Conservation (phyloP, 2,797 vertebrate genomes). For the Etheostoma perlongum region DNA sequence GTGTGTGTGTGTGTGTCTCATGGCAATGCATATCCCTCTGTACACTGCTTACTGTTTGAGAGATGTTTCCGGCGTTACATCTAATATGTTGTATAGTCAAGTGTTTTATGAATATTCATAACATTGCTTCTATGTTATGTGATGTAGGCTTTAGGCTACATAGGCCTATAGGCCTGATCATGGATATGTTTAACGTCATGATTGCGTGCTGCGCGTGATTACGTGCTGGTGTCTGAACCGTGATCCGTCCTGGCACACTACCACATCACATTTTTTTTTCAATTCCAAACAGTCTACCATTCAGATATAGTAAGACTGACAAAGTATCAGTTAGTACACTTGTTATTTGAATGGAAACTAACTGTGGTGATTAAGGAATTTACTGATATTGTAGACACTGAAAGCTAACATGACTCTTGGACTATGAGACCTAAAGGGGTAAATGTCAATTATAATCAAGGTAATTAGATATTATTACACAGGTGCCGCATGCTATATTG, state of each 20-base stretch:
- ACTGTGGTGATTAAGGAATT: conserved; percentile 6
- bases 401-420: not conserved
- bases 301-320: not conserved
- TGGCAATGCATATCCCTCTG: too few species aligned
- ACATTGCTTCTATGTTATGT: too few species aligned
- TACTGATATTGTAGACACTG: not conserved
- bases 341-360: not conserved
- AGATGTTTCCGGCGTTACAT: too few species aligned
- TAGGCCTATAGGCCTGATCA: too few species aligned
- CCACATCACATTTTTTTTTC: conserved; percentile 2
- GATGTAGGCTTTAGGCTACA: too few species aligned
- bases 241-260: not conserved
- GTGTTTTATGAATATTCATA: too few species aligned
- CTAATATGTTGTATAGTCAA: too few species aligned
- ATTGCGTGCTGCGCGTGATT: too few species aligned
- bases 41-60: too few species aligned
- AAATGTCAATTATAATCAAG: conserved; percentile 1
- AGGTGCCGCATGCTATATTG: conserved; percentile 6
- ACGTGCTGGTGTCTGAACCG: not conserved
- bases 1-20: too few species aligned
- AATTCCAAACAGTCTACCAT: conserved; percentile 5
- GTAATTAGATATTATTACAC: conserved; percentile 16
- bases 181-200: too few species aligned
- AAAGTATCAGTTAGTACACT: not conserved
- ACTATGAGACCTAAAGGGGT: not conserved